phyloP scores from a whole-genome alignment of 2,113 vertebrate genomes.

The Anoplopoma fimbria region DNA sequence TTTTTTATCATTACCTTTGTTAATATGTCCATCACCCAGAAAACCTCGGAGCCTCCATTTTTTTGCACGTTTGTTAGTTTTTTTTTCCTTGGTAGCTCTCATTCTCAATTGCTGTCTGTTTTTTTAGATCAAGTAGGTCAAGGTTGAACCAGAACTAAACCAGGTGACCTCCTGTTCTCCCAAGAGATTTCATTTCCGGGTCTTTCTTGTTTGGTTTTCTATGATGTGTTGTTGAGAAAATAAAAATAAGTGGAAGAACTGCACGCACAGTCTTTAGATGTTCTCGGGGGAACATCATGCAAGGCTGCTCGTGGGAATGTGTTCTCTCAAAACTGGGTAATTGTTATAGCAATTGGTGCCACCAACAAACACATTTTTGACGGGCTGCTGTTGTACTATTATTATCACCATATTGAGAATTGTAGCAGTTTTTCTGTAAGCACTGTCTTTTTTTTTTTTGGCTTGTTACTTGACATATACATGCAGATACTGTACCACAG shows the following conservation, averaged over 20 bases:
- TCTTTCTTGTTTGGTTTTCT: conserved; percentile 25
- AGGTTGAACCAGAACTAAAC: conserved; percentile 30
- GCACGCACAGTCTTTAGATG: background rate
- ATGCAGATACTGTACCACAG: background rate
- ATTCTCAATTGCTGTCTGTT: background rate
- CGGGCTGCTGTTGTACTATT: background rate
- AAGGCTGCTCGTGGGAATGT: background rate
- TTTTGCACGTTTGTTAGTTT: conserved; percentile 19
- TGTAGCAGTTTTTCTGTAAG: background rate
- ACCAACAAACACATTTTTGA: background rate
- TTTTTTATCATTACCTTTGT: background rate
- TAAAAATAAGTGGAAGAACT: background rate
- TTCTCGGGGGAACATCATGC: conserved; percentile 3
- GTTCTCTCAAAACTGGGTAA: conserved; percentile 19
- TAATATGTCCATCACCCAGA: background rate
- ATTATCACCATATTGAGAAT: background rate
- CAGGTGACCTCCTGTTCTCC: conserved; percentile 19
- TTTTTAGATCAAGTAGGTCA: conserved; percentile 36
- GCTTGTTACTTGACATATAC: background rate
- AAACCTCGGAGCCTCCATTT: background rate
- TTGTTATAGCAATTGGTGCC: background rate
- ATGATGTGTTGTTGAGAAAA: conserved; percentile 5
- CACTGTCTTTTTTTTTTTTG: background rate
- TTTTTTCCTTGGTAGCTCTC: background rate
- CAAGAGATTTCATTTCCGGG: background rate